Conservation (phyloP, 2,113 vertebrate species). For the Cavia porcellus region DNA sequence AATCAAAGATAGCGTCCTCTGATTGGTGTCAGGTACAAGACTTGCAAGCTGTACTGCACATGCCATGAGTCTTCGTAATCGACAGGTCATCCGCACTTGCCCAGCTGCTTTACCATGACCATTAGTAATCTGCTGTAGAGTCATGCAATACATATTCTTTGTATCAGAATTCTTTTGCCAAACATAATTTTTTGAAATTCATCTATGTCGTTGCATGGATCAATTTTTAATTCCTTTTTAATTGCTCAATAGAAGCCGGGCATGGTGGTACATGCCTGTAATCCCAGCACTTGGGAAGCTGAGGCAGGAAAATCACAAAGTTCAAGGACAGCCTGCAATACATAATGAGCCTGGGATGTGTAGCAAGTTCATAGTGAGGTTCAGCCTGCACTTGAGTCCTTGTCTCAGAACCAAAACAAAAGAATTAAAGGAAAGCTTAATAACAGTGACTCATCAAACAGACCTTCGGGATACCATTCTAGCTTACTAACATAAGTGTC, state of each 20-base stretch:
- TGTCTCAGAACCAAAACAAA: background rate
- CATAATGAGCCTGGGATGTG: background rate
- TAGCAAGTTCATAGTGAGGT: background rate
- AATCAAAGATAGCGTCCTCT: background rate
- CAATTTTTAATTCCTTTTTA: background rate
- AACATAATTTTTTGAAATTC: background rate
- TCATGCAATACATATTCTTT: background rate
- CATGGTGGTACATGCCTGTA: background rate
- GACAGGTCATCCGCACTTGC: background rate
- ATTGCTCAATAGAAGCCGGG: background rate
- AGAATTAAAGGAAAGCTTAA: background rate
- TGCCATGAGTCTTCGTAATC: background rate
- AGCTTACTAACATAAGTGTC: background rate
- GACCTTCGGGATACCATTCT: background rate
- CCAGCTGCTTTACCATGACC: background rate
- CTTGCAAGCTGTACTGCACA: background rate
- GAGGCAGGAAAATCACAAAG: background rate
- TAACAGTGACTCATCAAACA: background rate
- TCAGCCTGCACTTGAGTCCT: background rate
- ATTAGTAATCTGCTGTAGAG: background rate
- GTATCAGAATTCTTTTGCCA: background rate
- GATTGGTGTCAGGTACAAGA: background rate
- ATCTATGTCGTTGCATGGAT: background rate
- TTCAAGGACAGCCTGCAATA: background rate
- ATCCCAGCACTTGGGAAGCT: background rate